A percentile compares a stretch with the other conserved stretches of the same genome.
phyloP scores from a whole-genome alignment of 2,113 vertebrate genomes.

The Lepidothrix coronata region DNA sequence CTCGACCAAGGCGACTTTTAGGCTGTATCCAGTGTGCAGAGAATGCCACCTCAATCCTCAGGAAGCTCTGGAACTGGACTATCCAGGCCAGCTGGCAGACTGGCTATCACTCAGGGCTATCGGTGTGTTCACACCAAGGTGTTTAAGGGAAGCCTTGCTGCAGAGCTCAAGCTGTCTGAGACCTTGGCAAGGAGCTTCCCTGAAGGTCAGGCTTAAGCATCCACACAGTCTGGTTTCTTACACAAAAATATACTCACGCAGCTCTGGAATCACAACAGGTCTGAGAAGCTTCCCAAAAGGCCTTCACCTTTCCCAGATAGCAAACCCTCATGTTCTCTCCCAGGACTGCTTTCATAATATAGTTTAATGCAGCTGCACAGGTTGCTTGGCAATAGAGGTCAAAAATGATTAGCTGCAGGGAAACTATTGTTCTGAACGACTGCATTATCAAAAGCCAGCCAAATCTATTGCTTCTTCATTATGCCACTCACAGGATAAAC shows the following conservation, averaged over 20 bases:
- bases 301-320: conserved; percentile 19
- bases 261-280: conserved; percentile 23
- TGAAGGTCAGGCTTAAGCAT: conserved; percentile 18
- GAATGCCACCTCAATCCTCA: rapidly evolving
- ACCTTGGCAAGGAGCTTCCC: conserved; percentile 11
- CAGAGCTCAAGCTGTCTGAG: conserved; percentile 2
- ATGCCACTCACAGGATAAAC: conserved; percentile 64
- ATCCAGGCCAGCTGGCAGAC: not conserved
- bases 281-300: not conserved
- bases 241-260: not conserved
- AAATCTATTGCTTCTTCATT: conserved; percentile 61
- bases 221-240: not conserved
- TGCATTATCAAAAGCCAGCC: conserved; percentile 49
- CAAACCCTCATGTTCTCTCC: not conserved
- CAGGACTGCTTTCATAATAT: conserved; percentile 32
- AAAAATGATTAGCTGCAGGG: conserved; percentile 67
- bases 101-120: not conserved
- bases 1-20: not conserved
- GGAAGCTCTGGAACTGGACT: not conserved
- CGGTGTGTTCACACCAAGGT: not conserved
- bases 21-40: not conserved
- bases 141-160: not conserved
- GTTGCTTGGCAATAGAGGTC: conserved; percentile 66
- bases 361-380: conserved; percentile 13
- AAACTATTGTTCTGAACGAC: conserved; percentile 64